Base-by-base conservation (phyloP, 2,113 vertebrate genomes). In the Leiothrix lutea region DNA sequence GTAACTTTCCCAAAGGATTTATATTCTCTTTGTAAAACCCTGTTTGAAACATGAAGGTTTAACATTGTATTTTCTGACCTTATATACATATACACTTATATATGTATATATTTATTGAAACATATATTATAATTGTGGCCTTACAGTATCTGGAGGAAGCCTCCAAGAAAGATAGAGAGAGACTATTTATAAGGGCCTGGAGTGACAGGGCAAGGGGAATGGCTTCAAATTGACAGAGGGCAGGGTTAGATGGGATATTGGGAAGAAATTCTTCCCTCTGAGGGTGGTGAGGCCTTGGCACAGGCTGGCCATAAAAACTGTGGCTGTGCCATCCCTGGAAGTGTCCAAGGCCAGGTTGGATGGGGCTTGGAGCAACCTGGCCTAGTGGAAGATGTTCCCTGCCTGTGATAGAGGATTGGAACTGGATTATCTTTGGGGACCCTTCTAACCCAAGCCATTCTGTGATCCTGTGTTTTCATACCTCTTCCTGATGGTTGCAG, bases 1-100 rank as follows among this genome's bases (percentile, higher is more conserved):
- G 99, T 97, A 69, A 70, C 44, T 50, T 65, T 44, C 33, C 29
- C 16, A 10, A 69, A 66, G 21, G n/a, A 62, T 87, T 86, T 86
- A n/a, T 66, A 54, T 33, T 78, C 51, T 77, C 58, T 69, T 69
- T 60, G 47, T 74, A 88, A 91, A 95, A 66, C 40, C 44, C n/a
- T 62, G 7, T 45, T 88, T 87, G 75, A 78, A 92, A 70, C 14
- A 21, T 15, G 26, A 12, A 20, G 15, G 2, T 54, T 69, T 86
- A 85, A 83, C 8, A 17, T 24, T 20, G 8, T 65, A 29, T 48
- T 90, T 91, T 73, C 44, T 73, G 24, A 82, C 40, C 15, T 58
- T 78, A 33, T 29, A 15, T 19, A 29, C 28, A 24, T 38, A 26
- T 14, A 22, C 9, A 22, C 8, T 35, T 67, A 18, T 12, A 31